These are phyloP conservation scores for Tetraodon nigroviridis DNA, from an alignment of 2,113 vertebrate genomes.

Conservation along the genomic window DNA sequence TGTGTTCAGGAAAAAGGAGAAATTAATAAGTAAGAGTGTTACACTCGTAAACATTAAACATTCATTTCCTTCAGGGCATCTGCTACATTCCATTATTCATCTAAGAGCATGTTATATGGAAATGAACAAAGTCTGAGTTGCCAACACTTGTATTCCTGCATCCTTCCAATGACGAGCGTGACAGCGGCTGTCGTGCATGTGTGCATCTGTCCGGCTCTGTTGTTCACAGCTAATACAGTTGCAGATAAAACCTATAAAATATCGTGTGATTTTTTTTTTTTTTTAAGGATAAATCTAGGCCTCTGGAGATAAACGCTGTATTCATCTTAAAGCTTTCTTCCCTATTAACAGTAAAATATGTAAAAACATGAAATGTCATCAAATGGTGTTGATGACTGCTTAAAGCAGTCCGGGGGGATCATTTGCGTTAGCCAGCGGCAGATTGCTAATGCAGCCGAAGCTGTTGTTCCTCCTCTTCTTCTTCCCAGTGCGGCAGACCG, in stretches of 20 bases:
- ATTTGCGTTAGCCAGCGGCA: too few species aligned
- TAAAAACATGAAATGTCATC: too few species aligned
- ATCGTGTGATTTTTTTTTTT: too few species aligned
- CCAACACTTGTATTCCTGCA: constrained; percentile 37
- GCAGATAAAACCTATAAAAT: not conserved
- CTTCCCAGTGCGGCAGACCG: too few species aligned
- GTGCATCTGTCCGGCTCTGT: not conserved
- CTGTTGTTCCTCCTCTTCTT: not conserved
- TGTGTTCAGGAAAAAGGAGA: constrained; percentile 34
- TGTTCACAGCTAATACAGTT: not conserved
- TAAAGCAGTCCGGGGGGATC: too few species aligned
- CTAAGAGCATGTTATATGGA: constrained; percentile 49
- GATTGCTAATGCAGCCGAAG: too few species aligned
- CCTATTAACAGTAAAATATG: too few species aligned
- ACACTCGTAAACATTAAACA: constrained; percentile 54
- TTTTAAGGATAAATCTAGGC: too few species aligned
- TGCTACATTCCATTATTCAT: constrained; percentile 60
- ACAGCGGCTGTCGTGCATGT: constrained; percentile 27
- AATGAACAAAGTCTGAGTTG: constrained; percentile 53
- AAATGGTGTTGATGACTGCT: too few species aligned
- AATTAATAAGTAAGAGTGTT: constrained; percentile 56
- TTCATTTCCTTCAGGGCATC: constrained; percentile 55
- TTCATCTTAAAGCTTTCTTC: too few species aligned
- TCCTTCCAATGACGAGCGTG: constrained; percentile 21
- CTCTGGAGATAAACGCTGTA: too few species aligned